Evolutionary conservation across 2,797 vertebrate genomes (phyloP), one percentile per base, ranked within the genome.

Genomic region (Brotogeris chrysoptera): DNA sequence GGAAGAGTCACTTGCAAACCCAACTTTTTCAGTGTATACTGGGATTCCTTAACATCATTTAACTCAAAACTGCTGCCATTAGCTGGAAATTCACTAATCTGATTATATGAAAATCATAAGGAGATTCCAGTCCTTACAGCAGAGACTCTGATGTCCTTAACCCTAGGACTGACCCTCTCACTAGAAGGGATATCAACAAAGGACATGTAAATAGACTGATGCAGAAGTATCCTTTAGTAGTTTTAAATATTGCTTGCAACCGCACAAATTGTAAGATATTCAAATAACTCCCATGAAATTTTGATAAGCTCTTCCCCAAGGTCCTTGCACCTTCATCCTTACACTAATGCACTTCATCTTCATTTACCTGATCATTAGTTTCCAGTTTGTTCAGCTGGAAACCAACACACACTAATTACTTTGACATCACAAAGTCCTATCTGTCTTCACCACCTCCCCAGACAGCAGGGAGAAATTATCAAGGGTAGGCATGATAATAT

Each of bases 281-380:
- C 97, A 98, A 98, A 98, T 97, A 85, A 95, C 61, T 78, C 49
- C 85, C 80, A 96, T 95, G 93, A 96, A 96, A 97, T 97, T 94
- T 95, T 97, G 95, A 94, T 97, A 96, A 98, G 95, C 90, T 97
- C 92, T 96, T 96, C 97, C 97, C 96, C 95, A 95, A 96, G 94
- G 92, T 97, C 96, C 94, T 96, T 94, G 95, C 93, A 97, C 90
- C 95, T 97, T 96, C 92, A 87, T 85, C 85, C 93, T 96, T 91
- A 94, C 82, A 96, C 93, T 98, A 97, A 98, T 97, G 93, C 95
- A 97, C 94, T 98, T 97, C 95, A 96, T 97, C 96, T 98, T 98
- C 96, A 98, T 98, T 98, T 98, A 98, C 97, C 98, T 98, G 97
- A 97, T 98, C 97, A 98, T 98, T 98, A 98, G 97, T 93, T 98